Evolutionary conservation across 1,140 invertebrate species (phyloP).

Genomic region (Drosophila novamexicana): DNA sequence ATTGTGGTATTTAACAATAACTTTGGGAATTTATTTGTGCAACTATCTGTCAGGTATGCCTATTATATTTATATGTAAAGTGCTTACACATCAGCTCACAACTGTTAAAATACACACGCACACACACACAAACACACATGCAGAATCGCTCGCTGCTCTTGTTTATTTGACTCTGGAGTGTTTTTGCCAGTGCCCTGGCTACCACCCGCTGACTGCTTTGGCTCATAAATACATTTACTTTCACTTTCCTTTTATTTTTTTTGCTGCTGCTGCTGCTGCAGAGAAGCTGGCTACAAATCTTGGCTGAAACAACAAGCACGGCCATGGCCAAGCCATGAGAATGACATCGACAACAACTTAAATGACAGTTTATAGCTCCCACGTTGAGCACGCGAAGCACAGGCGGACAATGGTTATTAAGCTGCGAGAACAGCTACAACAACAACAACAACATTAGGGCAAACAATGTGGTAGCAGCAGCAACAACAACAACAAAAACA

Average conservation of each 20-base stretch:
- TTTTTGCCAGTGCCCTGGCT: slow-evolving; percentile 53
- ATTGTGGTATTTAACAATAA: not conserved
- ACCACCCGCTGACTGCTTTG: slow-evolving; percentile 28
- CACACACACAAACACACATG: not conserved
- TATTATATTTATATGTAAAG: slow-evolving; percentile 18
- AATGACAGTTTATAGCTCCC: slow-evolving; percentile 81
- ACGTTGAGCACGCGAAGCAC: slow-evolving; percentile 64
- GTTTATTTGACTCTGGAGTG: slow-evolving; percentile 77
- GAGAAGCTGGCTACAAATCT: slow-evolving; percentile 65
- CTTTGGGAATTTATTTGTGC: slow-evolving; percentile 1
- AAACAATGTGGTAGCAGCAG: slow-evolving; percentile 27
- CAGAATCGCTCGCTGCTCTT: slow-evolving; percentile 41
- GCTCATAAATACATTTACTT: slow-evolving; percentile 81
- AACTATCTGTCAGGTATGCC: slow-evolving; percentile 37
- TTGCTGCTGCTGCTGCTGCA: slow-evolving; percentile 41
- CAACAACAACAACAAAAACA: slow-evolving; percentile 27
- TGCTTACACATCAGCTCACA: slow-evolving; percentile 20
- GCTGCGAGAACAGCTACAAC: slow-evolving; percentile 37
- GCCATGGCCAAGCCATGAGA: slow-evolving; percentile 40
- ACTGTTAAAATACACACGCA: slow-evolving; percentile 17
- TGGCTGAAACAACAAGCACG: slow-evolving; percentile 59
- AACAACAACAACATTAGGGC: slow-evolving; percentile 23
- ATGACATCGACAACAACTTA: slow-evolving; percentile 82
- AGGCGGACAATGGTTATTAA: slow-evolving; percentile 75
- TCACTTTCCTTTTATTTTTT: slow-evolving; percentile 58